Base-by-base conservation (phyloP, 2,113 vertebrate species). In the Bubo blakistoni region DNA sequence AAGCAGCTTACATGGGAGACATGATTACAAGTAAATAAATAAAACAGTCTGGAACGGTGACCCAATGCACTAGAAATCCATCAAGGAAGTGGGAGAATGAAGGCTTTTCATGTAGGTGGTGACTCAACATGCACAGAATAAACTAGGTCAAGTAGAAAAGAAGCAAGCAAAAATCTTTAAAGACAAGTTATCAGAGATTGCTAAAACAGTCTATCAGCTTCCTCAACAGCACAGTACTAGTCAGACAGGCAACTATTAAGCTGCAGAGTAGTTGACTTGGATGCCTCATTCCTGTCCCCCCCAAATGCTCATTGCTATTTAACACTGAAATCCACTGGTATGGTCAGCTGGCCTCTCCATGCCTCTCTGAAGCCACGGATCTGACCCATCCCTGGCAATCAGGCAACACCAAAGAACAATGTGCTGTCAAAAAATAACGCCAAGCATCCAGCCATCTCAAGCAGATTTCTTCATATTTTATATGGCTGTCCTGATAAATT, bases 61-160 rank as follows among this genome's bases (percentile, higher is more conserved):
- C 86, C 90, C 84, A 91, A 66, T 91, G 87, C 91, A 94, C 92
- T 59, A 94, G 73, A 95, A 94, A 95, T 34, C 54, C 81, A 91
- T 40, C 78, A 66, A n/a, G 62, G 36, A 77, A 40, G 38, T 3
- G 84, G 77, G 25, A 92, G 89, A 91, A 80, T 1, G 54, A 86
- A 86, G 71, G 78, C 46, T 95, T 84, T 82, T 89, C 85, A 67
- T 3, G 7, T 58, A 84, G 77, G 69, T 57, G 87, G 85, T 62
- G 36, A 89, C 40, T 87, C 70, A 77, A 91, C 9, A 11, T 17
- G 36, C 78, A 78, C 38, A 80, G 55, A 32, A 52, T 14, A 82
- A 97, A 97, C 78, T 95, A 97, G 96, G 92, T 95, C 96, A 96
- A 67, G 81, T 59, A 97, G 87, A 90, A 96, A 80, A 81, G 84